Conservation (phyloP, 2,797 vertebrate species). For the Lophius americanus region DNA sequence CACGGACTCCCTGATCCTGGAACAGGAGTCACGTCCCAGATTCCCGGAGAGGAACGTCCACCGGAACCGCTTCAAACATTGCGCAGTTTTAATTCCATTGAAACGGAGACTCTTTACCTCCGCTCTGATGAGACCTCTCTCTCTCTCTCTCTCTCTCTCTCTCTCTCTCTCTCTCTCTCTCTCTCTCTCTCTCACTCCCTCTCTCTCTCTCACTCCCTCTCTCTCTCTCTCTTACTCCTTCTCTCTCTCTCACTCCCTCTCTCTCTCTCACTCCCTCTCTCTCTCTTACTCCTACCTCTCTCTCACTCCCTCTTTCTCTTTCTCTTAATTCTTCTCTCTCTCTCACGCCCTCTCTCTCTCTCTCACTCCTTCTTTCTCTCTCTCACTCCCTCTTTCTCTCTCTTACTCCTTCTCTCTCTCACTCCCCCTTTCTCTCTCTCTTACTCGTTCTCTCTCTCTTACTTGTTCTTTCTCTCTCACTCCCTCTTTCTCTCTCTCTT, state of each 20-base stretch:
- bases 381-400: constrained; percentile 68
- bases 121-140: constrained; percentile 66
- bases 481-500: no score
- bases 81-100: constrained; percentile 86
- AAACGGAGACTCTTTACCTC: constrained; percentile 75
- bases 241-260: background rate
- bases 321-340: constrained; percentile 20
- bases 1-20: constrained; percentile 32
- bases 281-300: no score
- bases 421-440: no score
- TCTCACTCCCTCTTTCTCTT: no score
- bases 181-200: constrained; percentile 66
- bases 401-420: background rate
- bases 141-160: constrained; percentile 37
- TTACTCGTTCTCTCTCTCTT: no score
- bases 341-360: constrained; percentile 59
- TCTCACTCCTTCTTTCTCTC: constrained; percentile 66
- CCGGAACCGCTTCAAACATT: constrained; percentile 71
- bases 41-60: constrained; percentile 25
- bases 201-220: constrained; percentile 65
- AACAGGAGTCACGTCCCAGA: constrained; percentile 20
- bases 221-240: constrained; percentile 71
- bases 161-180: background rate
- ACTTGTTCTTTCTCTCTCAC: no score
- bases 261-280: no score